Base-by-base conservation (phyloP, 2,888 invertebrate species). In the Apodemia mormo region DNA sequence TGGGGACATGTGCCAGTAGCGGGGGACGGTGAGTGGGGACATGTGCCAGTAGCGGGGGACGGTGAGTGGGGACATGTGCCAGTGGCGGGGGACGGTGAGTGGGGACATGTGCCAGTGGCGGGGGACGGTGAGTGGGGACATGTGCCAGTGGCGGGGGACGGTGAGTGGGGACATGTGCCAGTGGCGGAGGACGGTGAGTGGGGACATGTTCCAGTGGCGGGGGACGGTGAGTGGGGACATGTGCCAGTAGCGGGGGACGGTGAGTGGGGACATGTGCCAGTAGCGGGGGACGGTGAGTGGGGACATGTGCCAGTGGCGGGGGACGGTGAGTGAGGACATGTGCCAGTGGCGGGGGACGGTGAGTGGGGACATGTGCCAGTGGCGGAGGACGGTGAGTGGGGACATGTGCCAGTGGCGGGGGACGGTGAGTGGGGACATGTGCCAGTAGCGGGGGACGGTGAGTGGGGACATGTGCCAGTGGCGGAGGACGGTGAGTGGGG, bases 1-100 rank as follows among this genome's bases (percentile, higher is more conserved):
- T 33, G 33, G 33, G 2, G 33, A 33, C 97, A 98, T 98, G 98
- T 94, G 97, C 95, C 96, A 97, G 96, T 96, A 96, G 77, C 49
- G 2, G 4, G 49, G 4, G n/a, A n/a, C n/a, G n/a, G n/a, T n/a
- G n/a, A n/a, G n/a, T n/a, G n/a, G n/a, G n/a, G n/a, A n/a, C n/a
- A n/a, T n/a, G n/a, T 98, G 97, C 95, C 96, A 97, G 96, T 96
- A 96, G 77, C 49, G 2, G 4, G 2, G 4, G 54, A 45, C 54
- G 6, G 54, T 45, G 2, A 9, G 33, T 33, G 33, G 33, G 2
- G 33, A 33, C 97, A 98, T 98, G 98, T 94, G 97, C 95, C 96
- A 97, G 96, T 96, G 96, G 77, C 49, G 2, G 4, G 2, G 4
- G 54, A 45, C 54, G 6, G 54, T 45, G 2, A 9, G 33, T 33